A percentile compares a stretch with the other conserved stretches of the same genome.
Conservation (phyloP, 2,888 invertebrate species). For the Cinara cedri region DNA sequence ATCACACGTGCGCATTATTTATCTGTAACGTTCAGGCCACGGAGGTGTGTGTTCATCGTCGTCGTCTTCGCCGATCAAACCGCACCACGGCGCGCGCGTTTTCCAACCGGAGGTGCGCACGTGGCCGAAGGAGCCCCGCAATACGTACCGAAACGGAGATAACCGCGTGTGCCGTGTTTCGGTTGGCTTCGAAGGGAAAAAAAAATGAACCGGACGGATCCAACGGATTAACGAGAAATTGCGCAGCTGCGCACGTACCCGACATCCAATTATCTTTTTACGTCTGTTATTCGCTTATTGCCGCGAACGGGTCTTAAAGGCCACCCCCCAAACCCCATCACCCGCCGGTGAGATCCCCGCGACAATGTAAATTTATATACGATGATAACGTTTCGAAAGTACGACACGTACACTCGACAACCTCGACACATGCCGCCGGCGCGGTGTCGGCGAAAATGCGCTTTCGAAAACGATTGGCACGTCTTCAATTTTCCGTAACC, state of each 20-base stretch:
- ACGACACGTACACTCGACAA: slow-evolving; percentile 25
- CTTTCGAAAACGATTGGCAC: slow-evolving; percentile 44
- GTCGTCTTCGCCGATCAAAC: no score
- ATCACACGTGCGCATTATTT: no score
- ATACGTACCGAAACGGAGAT: no score
- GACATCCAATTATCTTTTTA: slow-evolving; percentile 48
- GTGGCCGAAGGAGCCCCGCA: no score
- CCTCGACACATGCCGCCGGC: no score
- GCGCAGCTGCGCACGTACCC: slow-evolving; percentile 12
- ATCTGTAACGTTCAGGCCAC: no score
- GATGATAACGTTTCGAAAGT: slow-evolving; percentile 38
- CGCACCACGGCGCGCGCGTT: no score
- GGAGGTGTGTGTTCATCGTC: no score
- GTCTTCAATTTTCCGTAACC: slow-evolving; percentile 54
- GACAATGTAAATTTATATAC: slow-evolving; percentile 41
- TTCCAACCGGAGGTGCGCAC: background rate
- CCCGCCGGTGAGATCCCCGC: background rate
- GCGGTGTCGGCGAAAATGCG: background rate
- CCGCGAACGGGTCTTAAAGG: no score
- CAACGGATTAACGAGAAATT: background rate
- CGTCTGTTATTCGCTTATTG: background rate
- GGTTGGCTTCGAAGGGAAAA: background rate
- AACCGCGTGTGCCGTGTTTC: no score
- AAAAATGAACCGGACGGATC: background rate
- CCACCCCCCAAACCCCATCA: no score